phyloP scores from a whole-genome alignment of 2,797 vertebrate genomes.

The Botia almorhae region DNA sequence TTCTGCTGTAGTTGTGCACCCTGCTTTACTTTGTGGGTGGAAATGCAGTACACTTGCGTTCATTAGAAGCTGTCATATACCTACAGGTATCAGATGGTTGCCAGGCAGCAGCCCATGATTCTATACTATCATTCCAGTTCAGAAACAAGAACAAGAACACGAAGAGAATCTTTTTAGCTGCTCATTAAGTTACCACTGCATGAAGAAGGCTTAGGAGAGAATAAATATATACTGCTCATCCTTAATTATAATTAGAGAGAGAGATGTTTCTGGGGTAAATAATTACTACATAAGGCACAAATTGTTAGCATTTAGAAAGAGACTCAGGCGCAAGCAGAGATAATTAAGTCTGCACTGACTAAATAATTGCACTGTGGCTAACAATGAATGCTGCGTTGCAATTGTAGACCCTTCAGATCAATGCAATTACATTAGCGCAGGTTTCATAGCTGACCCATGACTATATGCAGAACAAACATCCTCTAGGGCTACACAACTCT shows the following conservation, averaged over 20 bases:
- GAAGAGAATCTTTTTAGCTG: background rate
- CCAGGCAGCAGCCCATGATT: constrained; percentile 9
- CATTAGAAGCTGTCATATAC: constrained; percentile 10
- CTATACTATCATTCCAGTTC: background rate
- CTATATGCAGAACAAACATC: constrained; percentile 13
- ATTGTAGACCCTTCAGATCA: constrained; percentile 68
- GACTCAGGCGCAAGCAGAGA: constrained; percentile 70
- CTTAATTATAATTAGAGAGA: constrained; percentile 52
- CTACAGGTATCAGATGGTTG: constrained; percentile 31
- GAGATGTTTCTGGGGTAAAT: constrained; percentile 66
- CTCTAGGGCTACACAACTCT: constrained; percentile 17
- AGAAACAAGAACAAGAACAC: constrained; percentile 8
- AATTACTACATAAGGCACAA: constrained; percentile 74
- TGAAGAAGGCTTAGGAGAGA: constrained; percentile 10
- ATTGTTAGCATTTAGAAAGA: constrained; percentile 77
- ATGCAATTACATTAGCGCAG: constrained; percentile 69
- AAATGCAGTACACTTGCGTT: constrained; percentile 11
- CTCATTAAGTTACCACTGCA: constrained; percentile 16
- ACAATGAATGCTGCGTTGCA: constrained; percentile 73
- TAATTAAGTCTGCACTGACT: constrained; percentile 74
- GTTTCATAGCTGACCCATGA: constrained; percentile 68
- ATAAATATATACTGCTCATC: constrained; percentile 39
- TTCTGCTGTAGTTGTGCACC: background rate
- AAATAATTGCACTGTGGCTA: constrained; percentile 80
- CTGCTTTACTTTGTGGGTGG: constrained; percentile 1